phyloP scores from a whole-genome alignment of 2,113 vertebrate species.

The Dicentrarchus labrax region DNA sequence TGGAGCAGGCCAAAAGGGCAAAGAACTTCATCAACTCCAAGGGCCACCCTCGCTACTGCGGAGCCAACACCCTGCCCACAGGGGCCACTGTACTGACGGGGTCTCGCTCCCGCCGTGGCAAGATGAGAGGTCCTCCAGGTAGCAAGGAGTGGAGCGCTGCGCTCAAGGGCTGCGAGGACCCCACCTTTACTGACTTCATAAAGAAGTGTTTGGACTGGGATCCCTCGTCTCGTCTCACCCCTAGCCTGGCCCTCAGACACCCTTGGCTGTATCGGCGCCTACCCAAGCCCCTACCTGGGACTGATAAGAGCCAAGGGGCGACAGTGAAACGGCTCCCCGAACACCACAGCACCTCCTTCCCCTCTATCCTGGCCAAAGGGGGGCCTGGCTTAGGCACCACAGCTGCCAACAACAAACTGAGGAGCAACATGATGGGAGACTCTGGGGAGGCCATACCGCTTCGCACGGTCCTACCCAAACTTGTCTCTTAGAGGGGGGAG shows the following conservation, averaged over 20 bases:
- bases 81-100: constrained; percentile 91
- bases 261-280: constrained; percentile 93
- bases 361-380: constrained; percentile 89
- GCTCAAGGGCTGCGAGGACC: constrained; percentile 95
- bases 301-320: constrained; percentile 85
- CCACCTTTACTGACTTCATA: constrained; percentile 94
- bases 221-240: constrained; percentile 91
- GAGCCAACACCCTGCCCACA: constrained; percentile 87
- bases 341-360: constrained; percentile 90
- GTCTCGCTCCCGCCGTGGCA: constrained; percentile 92
- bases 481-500: constrained; percentile 89
- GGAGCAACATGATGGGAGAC: constrained; percentile 91
- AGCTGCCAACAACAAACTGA: constrained; percentile 90
- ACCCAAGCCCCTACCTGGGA: constrained; percentile 84
- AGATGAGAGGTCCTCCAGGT: constrained; percentile 92
- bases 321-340: constrained; percentile 86
- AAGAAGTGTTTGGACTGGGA: constrained; percentile 99
- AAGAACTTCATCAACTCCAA: constrained; percentile 99
- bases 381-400: constrained; percentile 82
- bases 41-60: constrained; percentile 97
- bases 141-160: constrained; percentile 94
- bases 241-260: constrained; percentile 93
- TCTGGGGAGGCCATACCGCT: constrained; percentile 89
- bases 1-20: constrained; percentile 95
- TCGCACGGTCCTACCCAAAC: constrained; percentile 95